Percentiles rank a stretch among this genome's conserved stretches.
These are phyloP conservation scores for Dryobota labecula DNA, from an alignment of 2,888 invertebrate genomes.

Conservation along the genomic window DNA sequence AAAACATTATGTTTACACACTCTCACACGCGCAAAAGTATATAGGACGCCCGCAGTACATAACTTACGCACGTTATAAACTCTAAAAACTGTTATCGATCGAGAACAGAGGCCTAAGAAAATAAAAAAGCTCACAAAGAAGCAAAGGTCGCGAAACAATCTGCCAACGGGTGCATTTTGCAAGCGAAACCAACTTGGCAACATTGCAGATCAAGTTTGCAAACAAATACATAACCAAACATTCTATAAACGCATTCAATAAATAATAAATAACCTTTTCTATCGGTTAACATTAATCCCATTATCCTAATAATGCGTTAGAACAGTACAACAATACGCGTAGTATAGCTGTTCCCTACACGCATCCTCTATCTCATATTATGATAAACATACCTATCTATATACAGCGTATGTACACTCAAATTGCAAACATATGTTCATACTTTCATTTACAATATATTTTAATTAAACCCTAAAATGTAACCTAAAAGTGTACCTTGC, in stretches of 20 bases:
- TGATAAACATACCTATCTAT: constrained; percentile 53
- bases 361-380: constrained; percentile 66
- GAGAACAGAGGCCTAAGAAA: constrained; percentile 64
- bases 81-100: constrained; percentile 74
- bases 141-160: constrained; percentile 76
- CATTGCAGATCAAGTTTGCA: constrained; percentile 76
- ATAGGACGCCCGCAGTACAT: constrained; percentile 69
- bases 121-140: constrained; percentile 69
- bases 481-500: constrained; percentile 79
- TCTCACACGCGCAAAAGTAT: constrained; percentile 63
- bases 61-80: constrained; percentile 65
- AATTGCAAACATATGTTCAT: constrained; percentile 64
- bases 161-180: constrained; percentile 75
- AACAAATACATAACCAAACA: constrained; percentile 78
- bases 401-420: constrained; percentile 63
- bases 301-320: constrained; percentile 68
- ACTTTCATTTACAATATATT: constrained; percentile 71
- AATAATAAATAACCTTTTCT: constrained; percentile 69
- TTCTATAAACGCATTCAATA: constrained; percentile 67
- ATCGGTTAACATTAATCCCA: constrained; percentile 70
- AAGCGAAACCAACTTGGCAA: constrained; percentile 75
- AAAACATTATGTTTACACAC: constrained; percentile 40
- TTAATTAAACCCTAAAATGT: constrained; percentile 73
- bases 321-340: constrained; percentile 73
- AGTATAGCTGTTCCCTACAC: constrained; percentile 70